Percentiles rank a stretch among this genome's conserved stretches.
Evolutionary conservation across 2,888 invertebrate genomes (phyloP).

Genomic region (Dorcus parallelipipedus): DNA sequence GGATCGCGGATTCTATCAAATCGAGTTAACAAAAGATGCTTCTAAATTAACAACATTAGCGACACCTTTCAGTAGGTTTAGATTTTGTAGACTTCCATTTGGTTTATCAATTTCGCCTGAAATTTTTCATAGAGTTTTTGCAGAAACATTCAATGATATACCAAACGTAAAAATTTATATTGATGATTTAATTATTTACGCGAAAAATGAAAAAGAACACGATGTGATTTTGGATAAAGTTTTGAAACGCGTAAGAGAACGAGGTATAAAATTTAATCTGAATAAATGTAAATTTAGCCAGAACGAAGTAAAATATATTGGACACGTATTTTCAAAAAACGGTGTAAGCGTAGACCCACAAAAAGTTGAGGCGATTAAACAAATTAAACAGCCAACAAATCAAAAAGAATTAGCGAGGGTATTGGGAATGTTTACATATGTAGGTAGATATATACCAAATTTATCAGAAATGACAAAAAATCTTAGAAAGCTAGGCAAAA

Average conservation of each 20-base stretch:
- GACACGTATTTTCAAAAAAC: not conserved
- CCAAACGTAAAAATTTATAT: not conserved
- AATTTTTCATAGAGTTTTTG: constrained; percentile 23
- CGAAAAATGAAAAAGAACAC: not conserved
- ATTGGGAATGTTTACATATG: constrained; percentile 26
- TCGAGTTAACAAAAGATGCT: too few relatives aligned
- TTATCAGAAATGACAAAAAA: too few relatives aligned
- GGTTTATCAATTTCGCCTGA: constrained; percentile 29
- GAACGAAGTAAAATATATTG: not conserved
- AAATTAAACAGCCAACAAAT: constrained; percentile 19
- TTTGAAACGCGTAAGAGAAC: constrained; percentile 4
- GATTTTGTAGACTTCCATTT: constrained; percentile 24
- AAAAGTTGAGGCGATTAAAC: constrained; percentile 15
- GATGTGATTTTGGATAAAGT: constrained; percentile 7
- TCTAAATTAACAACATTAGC: too few relatives aligned
- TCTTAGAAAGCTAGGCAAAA: constrained; percentile 10
- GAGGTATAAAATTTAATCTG: constrained; percentile 29
- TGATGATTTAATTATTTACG: not conserved
- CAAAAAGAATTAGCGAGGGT: constrained; percentile 22
- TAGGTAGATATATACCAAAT: constrained; percentile 3
- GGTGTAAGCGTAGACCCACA: not conserved
- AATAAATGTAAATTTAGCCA: constrained; percentile 28
- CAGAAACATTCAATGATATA: constrained; percentile 4
- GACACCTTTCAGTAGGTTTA: constrained; percentile 4
- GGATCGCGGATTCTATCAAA: too few relatives aligned